Conservation (phyloP, 2,113 vertebrate genomes). For the Petrocephalus zakoni region DNA sequence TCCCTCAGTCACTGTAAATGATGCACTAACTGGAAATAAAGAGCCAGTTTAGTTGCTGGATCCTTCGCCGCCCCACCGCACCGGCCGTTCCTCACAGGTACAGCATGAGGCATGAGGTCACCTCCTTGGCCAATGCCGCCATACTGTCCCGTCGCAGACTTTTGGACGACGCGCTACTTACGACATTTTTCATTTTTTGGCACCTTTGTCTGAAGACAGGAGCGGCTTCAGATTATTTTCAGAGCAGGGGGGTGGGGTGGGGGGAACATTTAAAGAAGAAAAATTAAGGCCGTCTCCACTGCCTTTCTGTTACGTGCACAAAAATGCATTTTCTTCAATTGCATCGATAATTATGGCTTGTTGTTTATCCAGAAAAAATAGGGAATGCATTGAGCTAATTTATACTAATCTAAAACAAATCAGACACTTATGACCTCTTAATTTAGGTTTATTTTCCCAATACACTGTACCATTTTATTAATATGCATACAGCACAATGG, state of each 20-base stretch:
- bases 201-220: neutral
- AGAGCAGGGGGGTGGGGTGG: neutral
- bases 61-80: constrained; percentile 31
- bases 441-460: neutral
- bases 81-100: constrained; percentile 7
- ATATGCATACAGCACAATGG: neutral
- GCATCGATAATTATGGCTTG: neutral
- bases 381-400: neutral
- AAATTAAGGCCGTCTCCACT: neutral
- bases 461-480: neutral
- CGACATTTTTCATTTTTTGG: neutral
- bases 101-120: neutral
- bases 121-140: neutral
- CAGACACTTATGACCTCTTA: neutral
- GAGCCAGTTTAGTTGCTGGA: constrained; percentile 49
- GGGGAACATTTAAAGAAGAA: neutral
- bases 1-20: constrained; percentile 46
- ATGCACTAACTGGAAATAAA: constrained; percentile 53
- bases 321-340: neutral
- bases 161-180: neutral
- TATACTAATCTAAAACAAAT: neutral
- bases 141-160: neutral
- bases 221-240: neutral
- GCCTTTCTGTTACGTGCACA: neutral
- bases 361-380: neutral